phyloP scores from a whole-genome alignment of 2,797 vertebrate species.

The Myoxocephalus aenaeus region DNA sequence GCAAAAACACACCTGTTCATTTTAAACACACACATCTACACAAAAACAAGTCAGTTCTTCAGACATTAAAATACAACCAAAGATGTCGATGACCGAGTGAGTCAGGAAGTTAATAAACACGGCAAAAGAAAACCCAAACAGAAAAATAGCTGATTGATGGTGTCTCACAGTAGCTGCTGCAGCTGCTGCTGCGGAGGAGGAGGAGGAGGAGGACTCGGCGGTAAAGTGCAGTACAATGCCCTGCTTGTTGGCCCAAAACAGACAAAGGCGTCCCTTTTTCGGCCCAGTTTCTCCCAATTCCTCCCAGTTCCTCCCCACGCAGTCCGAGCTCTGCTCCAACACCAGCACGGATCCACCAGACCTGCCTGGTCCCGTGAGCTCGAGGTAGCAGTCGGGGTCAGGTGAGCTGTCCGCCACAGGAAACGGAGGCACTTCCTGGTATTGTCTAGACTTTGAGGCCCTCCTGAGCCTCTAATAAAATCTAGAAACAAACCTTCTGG shows the following conservation, averaged over 20 bases:
- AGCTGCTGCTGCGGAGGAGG: no score
- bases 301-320: neutral
- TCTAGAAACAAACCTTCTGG: neutral
- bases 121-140: neutral
- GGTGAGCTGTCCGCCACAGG: slow-evolving; percentile 4
- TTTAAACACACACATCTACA: neutral
- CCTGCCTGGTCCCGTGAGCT: slow-evolving; percentile 3
- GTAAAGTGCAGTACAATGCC: slow-evolving; percentile 27
- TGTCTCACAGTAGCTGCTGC: no score
- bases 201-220: neutral
- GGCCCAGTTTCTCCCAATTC: slow-evolving; percentile 1
- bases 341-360: neutral
- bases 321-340: neutral
- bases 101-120: neutral
- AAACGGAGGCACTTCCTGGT: slow-evolving; percentile 34
- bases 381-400: neutral
- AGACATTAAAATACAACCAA: neutral
- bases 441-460: slow-evolving; percentile 35
- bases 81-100: neutral
- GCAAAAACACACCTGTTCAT: neutral
- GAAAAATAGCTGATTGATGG: neutral
- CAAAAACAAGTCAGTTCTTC: neutral
- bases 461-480: neutral
- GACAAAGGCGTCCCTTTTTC: slow-evolving; percentile 38
- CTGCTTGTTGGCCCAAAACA: slow-evolving; percentile 23